A percentile compares a stretch with the other conserved stretches of the same genome.
phyloP scores from a whole-genome alignment of 1,140 invertebrate genomes.

The Holotrichia oblita region DNA sequence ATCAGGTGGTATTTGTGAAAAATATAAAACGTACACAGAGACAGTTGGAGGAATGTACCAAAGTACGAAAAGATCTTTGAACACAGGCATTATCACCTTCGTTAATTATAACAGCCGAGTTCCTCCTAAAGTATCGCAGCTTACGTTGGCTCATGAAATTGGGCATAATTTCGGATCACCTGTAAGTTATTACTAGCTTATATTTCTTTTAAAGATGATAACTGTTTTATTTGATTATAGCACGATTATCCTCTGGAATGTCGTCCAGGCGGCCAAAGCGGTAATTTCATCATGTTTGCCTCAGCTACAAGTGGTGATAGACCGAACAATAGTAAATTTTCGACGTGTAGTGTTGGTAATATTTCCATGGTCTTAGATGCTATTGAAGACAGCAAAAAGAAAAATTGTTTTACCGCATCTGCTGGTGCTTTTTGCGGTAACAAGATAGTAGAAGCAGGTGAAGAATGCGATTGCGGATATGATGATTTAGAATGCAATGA shows the following conservation, averaged over 20 bases:
- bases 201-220: too few species aligned
- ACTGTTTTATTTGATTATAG: conserved; percentile 62
- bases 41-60: conserved; percentile 93
- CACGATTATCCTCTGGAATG: conserved; percentile 96
- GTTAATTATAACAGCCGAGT: conserved; percentile 98
- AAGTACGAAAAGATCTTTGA: conserved; percentile 92
- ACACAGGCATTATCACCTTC: conserved; percentile 99
- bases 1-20: conserved; percentile 98
- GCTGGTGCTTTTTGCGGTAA: conserved; percentile 98
- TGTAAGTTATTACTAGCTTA: too few species aligned
- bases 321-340: conserved; percentile 95
- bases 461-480: conserved; percentile 99
- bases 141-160: conserved; percentile 98
- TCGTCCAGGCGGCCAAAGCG: conserved; percentile 84
- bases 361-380: conserved; percentile 95
- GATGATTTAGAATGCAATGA: conserved; percentile 93
- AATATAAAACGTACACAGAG: conserved; percentile 96
- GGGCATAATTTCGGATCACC: too few species aligned
- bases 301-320: conserved; percentile 94
- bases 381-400: conserved; percentile 90
- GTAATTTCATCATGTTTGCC: conserved; percentile 98
- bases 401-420: conserved; percentile 93
- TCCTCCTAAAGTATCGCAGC: conserved; percentile 94
- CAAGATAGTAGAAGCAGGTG: conserved; percentile 96
- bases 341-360: conserved; percentile 91